Base-by-base conservation (phyloP, 37 sponge, comb jelly and placozoan genomes). In the Cladorhizidae sp. region DNA sequence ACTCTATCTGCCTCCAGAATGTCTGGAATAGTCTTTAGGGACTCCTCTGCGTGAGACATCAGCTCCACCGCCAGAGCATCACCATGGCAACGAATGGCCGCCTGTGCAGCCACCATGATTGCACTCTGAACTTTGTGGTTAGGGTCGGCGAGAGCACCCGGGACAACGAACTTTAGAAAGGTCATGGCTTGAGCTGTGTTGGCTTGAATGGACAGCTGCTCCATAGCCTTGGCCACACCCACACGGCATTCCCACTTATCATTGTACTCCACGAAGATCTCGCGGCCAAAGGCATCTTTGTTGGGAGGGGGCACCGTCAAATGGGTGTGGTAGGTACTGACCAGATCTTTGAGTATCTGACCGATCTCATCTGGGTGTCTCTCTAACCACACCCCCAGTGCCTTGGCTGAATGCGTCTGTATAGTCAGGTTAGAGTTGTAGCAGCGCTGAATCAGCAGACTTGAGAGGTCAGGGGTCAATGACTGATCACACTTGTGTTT, bases 181-280 rank as follows among this genome's bases (percentile, higher is more conserved):
- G 68, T 45, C 50, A 86, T 54, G 0, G 75, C 55, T 3, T 25
- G 35, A 54, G 23, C 18, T 3, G 69, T 20, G 15, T 68, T 54
- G 3, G 67, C 56, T 51, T 33, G 25, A 26, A 54, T 79, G 8
- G 88, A 77, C 9, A 97, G 40, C 37, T 85, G 72, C 21, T 67
- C 84, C 74, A 98, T 25, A 11, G 89, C 91, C 40, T 79, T 83
- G 18, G 93, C 96, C 77, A 98, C 86, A 56, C 98, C 98, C 74
- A 83, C 76, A 32, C 96, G 68, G 29, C 78, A 74, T 57, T 88
- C 89, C 97, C 97, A 97, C 49, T 71, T 71, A 70, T 97, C 97
- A 3, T 32, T 32, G 75, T 74, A 73, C 28, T 73, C 49, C 2
- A 70, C 64, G 38, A 57, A 7, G 12, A 85, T 23, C 26, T 62